phyloP scores from a whole-genome alignment of 2,113 vertebrate genomes.

The Prionailurus bengalensis region DNA sequence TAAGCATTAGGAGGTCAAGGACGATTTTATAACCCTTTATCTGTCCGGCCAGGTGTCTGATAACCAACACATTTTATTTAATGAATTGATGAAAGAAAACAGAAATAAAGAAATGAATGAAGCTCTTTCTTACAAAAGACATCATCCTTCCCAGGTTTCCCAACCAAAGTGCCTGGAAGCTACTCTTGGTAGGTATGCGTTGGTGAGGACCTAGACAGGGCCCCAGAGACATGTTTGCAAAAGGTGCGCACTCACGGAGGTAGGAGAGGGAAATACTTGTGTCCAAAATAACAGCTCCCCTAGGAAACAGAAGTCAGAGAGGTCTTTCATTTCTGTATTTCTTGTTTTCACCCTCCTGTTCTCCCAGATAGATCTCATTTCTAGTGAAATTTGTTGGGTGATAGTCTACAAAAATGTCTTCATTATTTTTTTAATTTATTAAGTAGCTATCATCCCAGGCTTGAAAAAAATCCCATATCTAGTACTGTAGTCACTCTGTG shows the following conservation, averaged over 20 bases:
- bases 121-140: constrained; percentile 10
- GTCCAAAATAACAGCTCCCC: background rate
- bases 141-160: background rate
- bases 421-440: constrained; percentile 48
- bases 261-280: background rate
- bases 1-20: background rate
- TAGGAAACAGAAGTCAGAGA: background rate
- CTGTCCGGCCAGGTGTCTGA: background rate
- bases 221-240: background rate
- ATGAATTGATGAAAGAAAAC: constrained; percentile 26
- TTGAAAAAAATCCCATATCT: background rate
- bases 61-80: background rate
- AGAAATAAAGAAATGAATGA: background rate
- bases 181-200: background rate
- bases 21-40: background rate
- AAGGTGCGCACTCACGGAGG: background rate
- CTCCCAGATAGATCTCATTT: background rate
- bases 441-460: background rate
- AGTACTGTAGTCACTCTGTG: background rate
- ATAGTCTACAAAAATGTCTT: background rate
- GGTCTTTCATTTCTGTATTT: constrained; percentile 5
- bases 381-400: background rate
- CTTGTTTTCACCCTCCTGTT: background rate
- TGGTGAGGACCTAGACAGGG: background rate
- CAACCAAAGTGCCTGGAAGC: background rate